Percentiles rank a stretch among this genome's conserved stretches.
Evolutionary conservation across 2,888 invertebrate species (phyloP).

Genomic region (Drosophila prostipennis): DNA sequence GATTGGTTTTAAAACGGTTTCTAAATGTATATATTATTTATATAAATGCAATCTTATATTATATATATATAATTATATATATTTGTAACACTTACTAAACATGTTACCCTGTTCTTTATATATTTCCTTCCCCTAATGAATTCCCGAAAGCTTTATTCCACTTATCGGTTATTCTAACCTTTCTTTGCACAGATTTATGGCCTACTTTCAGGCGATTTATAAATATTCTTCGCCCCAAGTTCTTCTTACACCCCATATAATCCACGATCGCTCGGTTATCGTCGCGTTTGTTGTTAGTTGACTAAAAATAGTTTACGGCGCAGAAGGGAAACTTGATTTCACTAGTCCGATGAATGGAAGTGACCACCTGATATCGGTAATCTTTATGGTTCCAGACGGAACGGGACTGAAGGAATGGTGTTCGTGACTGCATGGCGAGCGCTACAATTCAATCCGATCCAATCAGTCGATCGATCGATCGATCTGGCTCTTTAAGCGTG

Average conservation of each 20-base stretch:
- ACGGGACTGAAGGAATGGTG: slow-evolving; percentile 10
- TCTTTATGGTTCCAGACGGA: slow-evolving; percentile 34
- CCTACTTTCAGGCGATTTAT: slow-evolving; percentile 13
- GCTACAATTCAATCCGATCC: neutral
- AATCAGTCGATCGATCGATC: neutral
- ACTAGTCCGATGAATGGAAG: slow-evolving; percentile 84
- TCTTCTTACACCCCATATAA: slow-evolving; percentile 6
- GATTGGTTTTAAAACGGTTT: too few relatives aligned
- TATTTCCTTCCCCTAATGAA: too few relatives aligned
- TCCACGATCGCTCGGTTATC: slow-evolving; percentile 2
- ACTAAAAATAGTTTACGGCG: slow-evolving; percentile 52
- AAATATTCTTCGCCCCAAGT: neutral
- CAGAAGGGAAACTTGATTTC: slow-evolving; percentile 68
- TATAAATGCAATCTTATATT: too few relatives aligned
- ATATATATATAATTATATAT: too few relatives aligned
- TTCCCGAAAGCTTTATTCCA: neutral
- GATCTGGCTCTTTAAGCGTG: neutral
- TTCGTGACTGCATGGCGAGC: slow-evolving; percentile 15
- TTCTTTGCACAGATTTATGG: neutral
- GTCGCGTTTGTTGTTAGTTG: slow-evolving; percentile 10
- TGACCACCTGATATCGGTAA: slow-evolving; percentile 8
- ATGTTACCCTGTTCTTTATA: too few relatives aligned
- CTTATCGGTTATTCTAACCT: neutral
- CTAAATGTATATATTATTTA: too few relatives aligned
- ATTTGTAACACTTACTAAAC: too few relatives aligned